A percentile compares a stretch with the other conserved stretches of the same genome.
These are phyloP conservation scores for Colossoma macropomum DNA, from an alignment of 2,113 vertebrate species.

Conservation along the genomic window DNA sequence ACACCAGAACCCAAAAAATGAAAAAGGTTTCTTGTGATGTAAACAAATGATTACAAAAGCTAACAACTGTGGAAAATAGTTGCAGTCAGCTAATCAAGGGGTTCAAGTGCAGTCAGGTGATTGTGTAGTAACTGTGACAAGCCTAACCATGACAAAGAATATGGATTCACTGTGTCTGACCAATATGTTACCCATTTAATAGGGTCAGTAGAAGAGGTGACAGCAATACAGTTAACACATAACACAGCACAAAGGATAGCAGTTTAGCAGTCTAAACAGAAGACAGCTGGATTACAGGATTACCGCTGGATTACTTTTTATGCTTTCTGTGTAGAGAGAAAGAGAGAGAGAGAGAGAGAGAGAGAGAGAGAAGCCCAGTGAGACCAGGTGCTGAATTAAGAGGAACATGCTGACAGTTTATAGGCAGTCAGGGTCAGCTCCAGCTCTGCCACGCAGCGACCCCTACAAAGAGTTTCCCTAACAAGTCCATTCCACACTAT, in stretches of 20 bases:
- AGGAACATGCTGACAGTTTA: background rate
- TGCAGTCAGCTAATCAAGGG: too few relatives aligned
- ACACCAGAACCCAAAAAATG: too few relatives aligned
- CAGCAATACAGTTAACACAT: background rate
- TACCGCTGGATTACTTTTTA: background rate
- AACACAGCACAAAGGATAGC: background rate
- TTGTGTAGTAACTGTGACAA: too few relatives aligned
- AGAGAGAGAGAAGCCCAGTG: background rate
- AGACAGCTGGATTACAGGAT: background rate
- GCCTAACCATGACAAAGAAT: too few relatives aligned
- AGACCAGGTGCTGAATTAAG: background rate
- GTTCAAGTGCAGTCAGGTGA: too few relatives aligned
- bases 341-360: background rate
- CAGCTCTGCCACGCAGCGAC: constrained; percentile 4
- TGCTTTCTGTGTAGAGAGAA: background rate
- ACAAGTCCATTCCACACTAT: background rate
- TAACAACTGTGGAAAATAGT: too few relatives aligned
- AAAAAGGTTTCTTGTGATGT: too few relatives aligned
- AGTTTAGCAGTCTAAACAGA: background rate
- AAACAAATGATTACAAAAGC: too few relatives aligned
- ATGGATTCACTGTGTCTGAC: too few relatives aligned
- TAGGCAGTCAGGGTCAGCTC: background rate
- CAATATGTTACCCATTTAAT: too few relatives aligned
- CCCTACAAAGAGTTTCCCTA: background rate
- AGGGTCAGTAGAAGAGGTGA: too few relatives aligned